Evolutionary conservation across 2,888 invertebrate genomes (phyloP).

Genomic region (Pachycephus smyrnensis): DNA sequence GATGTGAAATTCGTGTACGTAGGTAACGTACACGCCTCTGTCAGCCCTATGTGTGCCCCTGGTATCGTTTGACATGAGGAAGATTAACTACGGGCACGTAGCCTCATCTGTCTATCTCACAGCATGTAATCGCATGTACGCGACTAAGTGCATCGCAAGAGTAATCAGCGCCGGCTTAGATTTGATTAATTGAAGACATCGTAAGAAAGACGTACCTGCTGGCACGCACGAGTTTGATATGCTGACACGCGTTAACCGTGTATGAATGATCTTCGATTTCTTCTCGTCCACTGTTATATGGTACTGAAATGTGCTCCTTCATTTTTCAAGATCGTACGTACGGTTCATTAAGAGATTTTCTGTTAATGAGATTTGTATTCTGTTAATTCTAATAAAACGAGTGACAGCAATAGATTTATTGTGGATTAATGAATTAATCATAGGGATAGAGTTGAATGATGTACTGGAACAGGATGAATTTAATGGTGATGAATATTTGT

Average conservation of each 20-base stretch:
- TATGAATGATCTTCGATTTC: background rate
- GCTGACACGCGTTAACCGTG: background rate
- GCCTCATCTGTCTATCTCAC: conserved; percentile 61
- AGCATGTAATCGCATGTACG: conserved; percentile 61
- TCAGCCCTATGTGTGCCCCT: conserved; percentile 37
- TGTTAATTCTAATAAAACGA: background rate
- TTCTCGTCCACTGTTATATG: background rate
- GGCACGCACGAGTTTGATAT: background rate
- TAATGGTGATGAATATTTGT: background rate
- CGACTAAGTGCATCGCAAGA: conserved; percentile 60
- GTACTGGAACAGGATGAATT: background rate
- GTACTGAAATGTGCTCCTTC: background rate
- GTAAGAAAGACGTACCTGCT: conserved; percentile 31
- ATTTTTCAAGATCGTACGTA: background rate
- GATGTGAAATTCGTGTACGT: conserved; percentile 21
- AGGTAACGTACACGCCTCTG: background rate
- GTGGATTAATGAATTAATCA: background rate
- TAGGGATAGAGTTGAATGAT: background rate
- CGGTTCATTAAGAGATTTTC: background rate
- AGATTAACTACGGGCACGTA: conserved; percentile 62
- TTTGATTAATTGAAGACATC: conserved; percentile 58
- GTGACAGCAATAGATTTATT: background rate
- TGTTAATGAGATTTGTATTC: background rate
- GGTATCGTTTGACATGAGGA: conserved; percentile 57
- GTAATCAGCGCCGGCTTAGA: conserved; percentile 57